Evolutionary conservation across 2,888 invertebrate genomes (phyloP), one percentile per base, ranked within the genome.

Genomic region (Chymomyza caudatula): DNA sequence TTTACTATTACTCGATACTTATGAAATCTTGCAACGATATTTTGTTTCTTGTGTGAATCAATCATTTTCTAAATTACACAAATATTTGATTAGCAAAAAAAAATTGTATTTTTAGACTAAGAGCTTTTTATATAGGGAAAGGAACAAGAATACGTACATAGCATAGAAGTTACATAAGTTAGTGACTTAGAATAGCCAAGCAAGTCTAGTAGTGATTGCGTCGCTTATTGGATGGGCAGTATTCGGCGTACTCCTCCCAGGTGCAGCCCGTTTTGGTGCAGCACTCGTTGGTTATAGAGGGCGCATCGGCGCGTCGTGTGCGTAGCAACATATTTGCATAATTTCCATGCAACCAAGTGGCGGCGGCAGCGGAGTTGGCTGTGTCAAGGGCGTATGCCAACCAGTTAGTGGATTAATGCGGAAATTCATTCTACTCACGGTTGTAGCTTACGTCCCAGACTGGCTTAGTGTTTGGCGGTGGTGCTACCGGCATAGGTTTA

Each of bases 191-290:
- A 0, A 2, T 2, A 37, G 29, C 22, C 17, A 8, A 47, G 5
- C 17, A 13, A 8, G 17, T 69, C 69, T 60, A 84, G 65, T 87
- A 88, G 74, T 89, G 89, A 77, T 89, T 88, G 60, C 85, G 81
- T 1, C 92, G 88, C 81, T 92, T 92, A 79, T 93, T 93, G 25
- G 92, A 92, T 3, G 93, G 93, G 84, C 93, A 93, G 86, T 93
- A 93, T 86, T 93, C 93, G 4, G 93, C 93, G 77, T 93, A 93
- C 84, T 93, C 93, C 80, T 93, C 93, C 93, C 93, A 93, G 59
- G 93, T 93, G 77, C 93, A 93, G 25, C 92, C 92, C 2, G 90
- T 86, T 49, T 91, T 91, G 74, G 92, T 92, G 87, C 93, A 93
- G 74, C 93, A 93, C 87, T 93, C 93, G 51, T 92, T 90, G 13